phyloP scores from a whole-genome alignment of 2,113 vertebrate species.

The Oxygymnocypris stewartii region DNA sequence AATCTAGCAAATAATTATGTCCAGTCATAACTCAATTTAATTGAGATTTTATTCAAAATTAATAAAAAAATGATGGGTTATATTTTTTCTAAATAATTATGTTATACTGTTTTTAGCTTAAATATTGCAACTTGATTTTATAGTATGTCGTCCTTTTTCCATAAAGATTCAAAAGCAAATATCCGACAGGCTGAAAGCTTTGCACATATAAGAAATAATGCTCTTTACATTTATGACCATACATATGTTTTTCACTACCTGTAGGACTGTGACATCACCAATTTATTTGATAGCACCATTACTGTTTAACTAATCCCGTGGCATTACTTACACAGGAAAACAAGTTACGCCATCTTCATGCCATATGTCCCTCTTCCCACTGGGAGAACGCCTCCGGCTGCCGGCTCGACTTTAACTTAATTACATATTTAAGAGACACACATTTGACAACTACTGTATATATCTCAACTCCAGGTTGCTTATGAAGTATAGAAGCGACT shows the following conservation, averaged over 20 bases:
- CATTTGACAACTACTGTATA: slow-evolving; percentile 47
- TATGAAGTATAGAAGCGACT: not conserved
- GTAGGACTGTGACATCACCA: slow-evolving; percentile 61
- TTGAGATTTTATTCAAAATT: too few relatives aligned
- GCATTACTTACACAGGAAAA: slow-evolving; percentile 68
- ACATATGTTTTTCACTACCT: slow-evolving; percentile 51
- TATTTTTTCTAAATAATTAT: too few relatives aligned
- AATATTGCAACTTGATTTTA: too few relatives aligned
- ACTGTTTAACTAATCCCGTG: slow-evolving; percentile 68
- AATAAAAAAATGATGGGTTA: too few relatives aligned
- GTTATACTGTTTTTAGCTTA: too few relatives aligned
- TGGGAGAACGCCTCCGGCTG: slow-evolving; percentile 60
- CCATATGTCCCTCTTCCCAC: slow-evolving; percentile 71
- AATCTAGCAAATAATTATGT: not conserved
- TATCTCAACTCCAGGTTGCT: slow-evolving; percentile 15
- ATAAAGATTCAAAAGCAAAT: not conserved
- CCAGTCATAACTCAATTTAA: too few relatives aligned
- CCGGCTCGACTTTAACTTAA: slow-evolving; percentile 55
- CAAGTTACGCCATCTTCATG: slow-evolving; percentile 65
- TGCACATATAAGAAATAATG: not conserved
- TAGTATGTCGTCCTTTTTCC: not conserved
- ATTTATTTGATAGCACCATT: slow-evolving; percentile 67
- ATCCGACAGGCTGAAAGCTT: not conserved
- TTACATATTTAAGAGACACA: slow-evolving; percentile 57
- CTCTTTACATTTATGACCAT: not conserved